Percentiles rank a stretch among this genome's conserved stretches.
These are phyloP conservation scores for Phengaris alcon DNA, from an alignment of 2,888 invertebrate species.

Conservation along the genomic window DNA sequence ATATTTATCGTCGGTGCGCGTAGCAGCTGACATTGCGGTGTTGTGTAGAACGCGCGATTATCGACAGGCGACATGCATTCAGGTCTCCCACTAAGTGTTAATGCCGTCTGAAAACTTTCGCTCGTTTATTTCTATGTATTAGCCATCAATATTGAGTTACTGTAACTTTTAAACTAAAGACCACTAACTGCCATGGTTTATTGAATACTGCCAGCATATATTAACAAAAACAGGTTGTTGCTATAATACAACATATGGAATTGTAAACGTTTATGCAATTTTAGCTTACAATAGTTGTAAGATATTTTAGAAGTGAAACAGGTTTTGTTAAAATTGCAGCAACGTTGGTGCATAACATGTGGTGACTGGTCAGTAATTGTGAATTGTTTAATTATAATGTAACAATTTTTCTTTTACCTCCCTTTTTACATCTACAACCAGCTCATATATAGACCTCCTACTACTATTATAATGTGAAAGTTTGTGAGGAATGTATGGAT, in stretches of 20 bases:
- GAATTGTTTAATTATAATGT: conserved; percentile 37
- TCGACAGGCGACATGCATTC: conserved; percentile 52
- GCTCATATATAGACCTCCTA: too few species aligned
- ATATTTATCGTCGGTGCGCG: conserved; percentile 40
- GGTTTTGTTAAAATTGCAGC: conserved; percentile 48
- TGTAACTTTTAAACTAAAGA: too few species aligned
- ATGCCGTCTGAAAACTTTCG: conserved; percentile 75
- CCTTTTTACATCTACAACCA: neutral
- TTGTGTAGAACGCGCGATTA: conserved; percentile 46
- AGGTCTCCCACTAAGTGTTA: conserved; percentile 78
- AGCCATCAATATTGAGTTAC: conserved; percentile 39
- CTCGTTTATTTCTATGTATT: conserved; percentile 73
- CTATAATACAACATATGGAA: conserved; percentile 69
- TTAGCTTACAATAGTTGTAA: conserved; percentile 59
- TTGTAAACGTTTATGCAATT: conserved; percentile 70
- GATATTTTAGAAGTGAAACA: conserved; percentile 52
- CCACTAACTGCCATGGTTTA: conserved; percentile 9
- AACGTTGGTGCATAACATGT: conserved; percentile 42
- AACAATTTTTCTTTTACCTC: conserved; percentile 16
- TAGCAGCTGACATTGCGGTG: conserved; percentile 66
- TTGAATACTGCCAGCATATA: conserved; percentile 62
- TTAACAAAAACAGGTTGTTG: conserved; percentile 66
- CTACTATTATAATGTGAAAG: too few species aligned
- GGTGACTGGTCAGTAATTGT: conserved; percentile 39
- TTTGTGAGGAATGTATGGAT: too few species aligned